Conservation (phyloP, 2,113 vertebrate species). For the Miniopterus natalensis region DNA sequence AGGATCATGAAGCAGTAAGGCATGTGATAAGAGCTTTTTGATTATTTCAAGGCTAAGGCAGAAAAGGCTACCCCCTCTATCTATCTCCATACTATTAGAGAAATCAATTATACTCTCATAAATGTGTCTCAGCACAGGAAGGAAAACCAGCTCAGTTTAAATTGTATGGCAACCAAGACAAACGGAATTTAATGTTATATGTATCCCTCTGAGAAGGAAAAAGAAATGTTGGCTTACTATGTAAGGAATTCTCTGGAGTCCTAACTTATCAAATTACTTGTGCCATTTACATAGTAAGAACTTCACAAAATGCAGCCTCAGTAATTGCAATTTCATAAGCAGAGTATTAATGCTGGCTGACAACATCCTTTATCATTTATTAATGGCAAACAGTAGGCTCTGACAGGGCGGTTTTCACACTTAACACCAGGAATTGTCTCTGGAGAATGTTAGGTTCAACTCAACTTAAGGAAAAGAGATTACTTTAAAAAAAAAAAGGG, state of each 20-base stretch:
- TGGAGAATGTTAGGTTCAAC: conserved; percentile 28
- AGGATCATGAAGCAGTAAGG: background rate
- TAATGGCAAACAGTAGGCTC: conserved; percentile 48
- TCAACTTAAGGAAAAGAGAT: conserved; percentile 16
- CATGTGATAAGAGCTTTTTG: background rate
- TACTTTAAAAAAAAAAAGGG: background rate
- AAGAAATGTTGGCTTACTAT: conserved; percentile 15
- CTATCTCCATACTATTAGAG: background rate
- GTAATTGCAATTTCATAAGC: conserved; percentile 75
- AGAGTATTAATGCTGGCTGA: conserved; percentile 43
- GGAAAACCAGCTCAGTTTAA: background rate
- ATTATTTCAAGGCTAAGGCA: conserved; percentile 47
- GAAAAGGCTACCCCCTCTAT: background rate
- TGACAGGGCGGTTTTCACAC: conserved; percentile 14
- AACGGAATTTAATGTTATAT: conserved; percentile 33
- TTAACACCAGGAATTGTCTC: conserved; percentile 39
- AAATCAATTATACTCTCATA: background rate
- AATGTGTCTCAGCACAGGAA: background rate
- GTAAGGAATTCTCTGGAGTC: conserved; percentile 70
- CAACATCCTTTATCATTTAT: conserved; percentile 68
- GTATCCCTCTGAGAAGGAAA: background rate
- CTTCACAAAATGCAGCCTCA: conserved; percentile 61
- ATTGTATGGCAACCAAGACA: conserved; percentile 12
- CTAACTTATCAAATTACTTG: conserved; percentile 65
- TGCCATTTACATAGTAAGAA: conserved; percentile 52